Evolutionary conservation across 37 sponge, comb jelly and placozoan genomes (phyloP).

Genomic region (Aplysina aerophoba): DNA sequence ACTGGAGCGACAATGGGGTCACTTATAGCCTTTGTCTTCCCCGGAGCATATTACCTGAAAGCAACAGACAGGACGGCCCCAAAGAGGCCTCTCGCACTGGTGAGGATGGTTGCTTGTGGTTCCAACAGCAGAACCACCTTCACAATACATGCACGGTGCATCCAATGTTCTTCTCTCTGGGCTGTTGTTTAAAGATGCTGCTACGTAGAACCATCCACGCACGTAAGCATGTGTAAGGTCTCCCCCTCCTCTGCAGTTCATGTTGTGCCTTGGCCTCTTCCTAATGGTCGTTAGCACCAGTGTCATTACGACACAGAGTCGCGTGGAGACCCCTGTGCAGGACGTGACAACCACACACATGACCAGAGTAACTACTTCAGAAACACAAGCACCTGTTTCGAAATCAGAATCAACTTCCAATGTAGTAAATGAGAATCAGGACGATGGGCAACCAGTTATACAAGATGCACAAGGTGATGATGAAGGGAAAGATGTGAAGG

Average conservation of each 20-base stretch:
- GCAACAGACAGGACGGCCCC: background rate
- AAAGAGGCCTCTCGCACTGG: background rate
- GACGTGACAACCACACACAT: background rate
- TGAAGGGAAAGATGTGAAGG: slow-evolving; percentile 7
- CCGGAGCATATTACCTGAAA: slow-evolving; percentile 64
- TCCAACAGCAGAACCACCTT: slow-evolving; percentile 53
- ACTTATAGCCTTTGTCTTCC: slow-evolving; percentile 77
- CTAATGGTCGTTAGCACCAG: slow-evolving; percentile 9
- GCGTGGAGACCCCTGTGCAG: background rate
- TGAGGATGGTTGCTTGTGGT: background rate
- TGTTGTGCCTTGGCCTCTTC: background rate
- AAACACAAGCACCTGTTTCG: background rate
- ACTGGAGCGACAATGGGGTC: slow-evolving; percentile 82
- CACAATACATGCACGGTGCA: too few species aligned
- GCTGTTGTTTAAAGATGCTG: too few species aligned
- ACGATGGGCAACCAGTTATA: background rate
- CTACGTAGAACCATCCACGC: too few species aligned
- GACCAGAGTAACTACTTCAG: background rate
- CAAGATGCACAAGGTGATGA: background rate
- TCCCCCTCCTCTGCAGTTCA: background rate
- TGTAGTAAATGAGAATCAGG: background rate
- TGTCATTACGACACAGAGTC: background rate
- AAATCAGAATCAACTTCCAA: background rate
- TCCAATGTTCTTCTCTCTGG: too few species aligned
- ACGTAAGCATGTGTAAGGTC: too few species aligned